Evolutionary conservation across 2,113 vertebrate genomes (phyloP).

Genomic region (Saccopteryx bilineata): DNA sequence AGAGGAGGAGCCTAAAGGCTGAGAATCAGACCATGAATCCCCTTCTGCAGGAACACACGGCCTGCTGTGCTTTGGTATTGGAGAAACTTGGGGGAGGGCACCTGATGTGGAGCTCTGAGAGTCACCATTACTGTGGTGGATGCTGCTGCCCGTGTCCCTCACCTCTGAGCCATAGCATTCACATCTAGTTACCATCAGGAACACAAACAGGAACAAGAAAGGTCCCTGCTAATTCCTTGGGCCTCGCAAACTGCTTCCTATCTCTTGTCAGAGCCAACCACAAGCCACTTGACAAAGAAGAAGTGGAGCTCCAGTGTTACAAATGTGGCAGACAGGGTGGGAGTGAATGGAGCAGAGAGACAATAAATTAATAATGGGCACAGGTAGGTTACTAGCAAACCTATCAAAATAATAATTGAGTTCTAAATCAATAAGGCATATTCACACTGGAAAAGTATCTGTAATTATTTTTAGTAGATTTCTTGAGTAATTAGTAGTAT

Average conservation of each 20-base stretch:
- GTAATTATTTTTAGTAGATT: background rate
- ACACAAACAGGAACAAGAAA: background rate
- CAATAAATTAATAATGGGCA: background rate
- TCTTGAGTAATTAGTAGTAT: constrained; percentile 37
- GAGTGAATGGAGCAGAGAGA: background rate
- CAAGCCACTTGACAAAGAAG: background rate
- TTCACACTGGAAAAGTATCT: background rate
- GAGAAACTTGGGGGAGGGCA: background rate
- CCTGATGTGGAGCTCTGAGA: too few relatives aligned
- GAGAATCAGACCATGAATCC: background rate
- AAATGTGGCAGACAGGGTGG: background rate
- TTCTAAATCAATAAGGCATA: background rate
- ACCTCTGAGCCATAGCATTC: background rate
- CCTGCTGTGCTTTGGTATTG: background rate
- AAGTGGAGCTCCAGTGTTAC: background rate
- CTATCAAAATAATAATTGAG: background rate
- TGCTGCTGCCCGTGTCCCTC: background rate
- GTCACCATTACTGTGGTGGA: background rate
- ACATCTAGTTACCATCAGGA: background rate
- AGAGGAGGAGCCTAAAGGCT: background rate
- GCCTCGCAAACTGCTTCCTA: background rate
- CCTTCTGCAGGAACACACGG: background rate
- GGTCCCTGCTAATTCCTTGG: background rate
- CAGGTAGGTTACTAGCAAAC: background rate
- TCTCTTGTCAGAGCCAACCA: background rate